Conservation (phyloP, 2,797 vertebrate species). For the Rhyacichthys aspro region DNA sequence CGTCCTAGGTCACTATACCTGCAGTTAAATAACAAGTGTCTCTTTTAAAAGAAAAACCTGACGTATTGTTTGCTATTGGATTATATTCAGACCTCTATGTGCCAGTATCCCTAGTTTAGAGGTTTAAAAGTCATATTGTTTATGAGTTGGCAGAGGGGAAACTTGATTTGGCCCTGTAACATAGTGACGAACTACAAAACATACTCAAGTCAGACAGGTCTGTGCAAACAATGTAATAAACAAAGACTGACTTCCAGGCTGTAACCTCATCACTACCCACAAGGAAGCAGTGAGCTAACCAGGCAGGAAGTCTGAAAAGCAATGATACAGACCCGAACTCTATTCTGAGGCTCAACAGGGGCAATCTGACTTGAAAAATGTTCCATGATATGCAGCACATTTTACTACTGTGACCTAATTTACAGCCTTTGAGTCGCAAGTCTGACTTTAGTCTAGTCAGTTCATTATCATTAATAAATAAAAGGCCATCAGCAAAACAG, state of each 20-base stretch:
- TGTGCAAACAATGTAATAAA: constrained; percentile 5
- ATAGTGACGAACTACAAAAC: constrained; percentile 6
- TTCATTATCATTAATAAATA: neutral
- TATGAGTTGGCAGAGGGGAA: neutral
- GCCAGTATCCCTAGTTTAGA: neutral
- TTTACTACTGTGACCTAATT: neutral
- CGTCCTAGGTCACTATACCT: no score
- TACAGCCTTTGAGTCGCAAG: no score
- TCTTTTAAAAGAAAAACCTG: no score
- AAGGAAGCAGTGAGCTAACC: constrained; percentile 1
- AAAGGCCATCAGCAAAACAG: no score
- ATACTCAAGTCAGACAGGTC: constrained; percentile 25
- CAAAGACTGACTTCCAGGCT: neutral
- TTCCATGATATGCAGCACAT: neutral
- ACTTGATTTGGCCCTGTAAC: constrained; percentile 6
- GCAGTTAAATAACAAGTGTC: no score
- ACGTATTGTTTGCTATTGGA: no score
- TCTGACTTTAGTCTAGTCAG: neutral
- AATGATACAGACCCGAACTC: neutral
- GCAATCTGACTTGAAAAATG: neutral
- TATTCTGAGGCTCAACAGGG: neutral
- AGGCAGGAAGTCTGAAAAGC: constrained; percentile 7
- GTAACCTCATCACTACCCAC: constrained; percentile 14
- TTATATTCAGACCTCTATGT: constrained; percentile 3
- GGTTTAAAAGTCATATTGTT: constrained; percentile 3